Base-by-base conservation (phyloP, 2,113 vertebrate genomes). In the Lamprotornis superbus region DNA sequence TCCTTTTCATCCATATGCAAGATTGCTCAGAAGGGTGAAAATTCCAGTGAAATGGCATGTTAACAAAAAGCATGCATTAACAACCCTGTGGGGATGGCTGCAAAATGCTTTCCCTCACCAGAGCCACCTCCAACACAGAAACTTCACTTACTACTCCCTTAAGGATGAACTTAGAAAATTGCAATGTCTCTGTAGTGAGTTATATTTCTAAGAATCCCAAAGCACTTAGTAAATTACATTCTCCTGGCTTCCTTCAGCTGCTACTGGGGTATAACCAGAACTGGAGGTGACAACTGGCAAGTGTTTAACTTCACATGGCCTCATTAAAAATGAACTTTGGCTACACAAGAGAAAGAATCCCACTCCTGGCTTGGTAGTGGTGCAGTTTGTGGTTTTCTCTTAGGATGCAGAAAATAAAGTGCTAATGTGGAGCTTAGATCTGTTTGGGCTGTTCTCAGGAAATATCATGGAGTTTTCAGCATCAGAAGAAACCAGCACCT, bases 11-110 rank as follows among this genome's bases (percentile, higher is more conserved):
- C 86, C 1, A 0, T 24, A n/a, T 7, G 33, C n/a, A 40, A 84
- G 80, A 84, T 89, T 90, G 76, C 79, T 94, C 88, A 92, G 88
- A 93, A 92, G 94, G 76, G 90, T 93, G 93, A 96, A 93, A 81
- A 92, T 82, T 78, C 76, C 92, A 78, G 77, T 9, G 69, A 90
- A 96, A 89, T 30, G 60, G 73, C 69, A 78, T 4, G n/a, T 69
- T 87, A 92, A 83, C 86, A 94, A 94, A 94, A 93, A 87, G 40
- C 64, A 47, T 2, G 28, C 80, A 73, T 82, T 90, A 90, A 81
- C 81, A 82, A 12, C 89, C 90, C 79, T 31, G 44, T 71, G 61
- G 61, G 92, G 83, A 87, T 40, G 59, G 63, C 69, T 96, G 94
- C 80, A 96, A 94, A 96, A 90, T 35, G 65, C 61, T 93, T 93